A percentile compares a stretch with the other conserved stretches of the same genome.
Evolutionary conservation across 2,797 vertebrate species (phyloP).

Genomic region (Pseudochromis fuscus): DNA sequence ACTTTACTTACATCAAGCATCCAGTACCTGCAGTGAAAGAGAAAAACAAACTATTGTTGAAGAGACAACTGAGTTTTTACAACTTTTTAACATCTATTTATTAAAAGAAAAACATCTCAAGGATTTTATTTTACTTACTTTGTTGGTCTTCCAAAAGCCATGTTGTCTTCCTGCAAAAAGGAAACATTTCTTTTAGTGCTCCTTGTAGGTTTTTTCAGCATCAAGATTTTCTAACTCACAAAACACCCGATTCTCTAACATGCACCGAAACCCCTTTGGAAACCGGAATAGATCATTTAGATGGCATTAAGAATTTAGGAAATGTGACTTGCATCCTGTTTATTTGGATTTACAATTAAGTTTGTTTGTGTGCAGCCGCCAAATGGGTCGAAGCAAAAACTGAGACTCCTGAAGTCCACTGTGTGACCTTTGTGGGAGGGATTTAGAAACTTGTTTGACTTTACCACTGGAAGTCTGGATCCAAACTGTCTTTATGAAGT

Average conservation of each 20-base stretch:
- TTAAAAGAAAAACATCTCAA: neutral
- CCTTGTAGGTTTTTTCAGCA: too few species aligned
- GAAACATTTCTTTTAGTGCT: neutral
- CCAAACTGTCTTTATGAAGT: too few species aligned
- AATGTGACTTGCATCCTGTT: slow-evolving; percentile 56
- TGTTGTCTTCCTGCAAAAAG: slow-evolving; percentile 93
- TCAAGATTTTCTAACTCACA: neutral
- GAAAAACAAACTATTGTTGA: neutral
- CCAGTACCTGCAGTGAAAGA: slow-evolving; percentile 87
- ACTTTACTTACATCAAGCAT: slow-evolving; percentile 92
- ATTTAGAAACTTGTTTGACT: too few species aligned
- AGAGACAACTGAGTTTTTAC: too few species aligned
- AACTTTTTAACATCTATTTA: too few species aligned
- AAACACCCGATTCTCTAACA: neutral
- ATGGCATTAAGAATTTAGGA: slow-evolving; percentile 10
- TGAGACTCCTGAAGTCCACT: too few species aligned
- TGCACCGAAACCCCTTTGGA: neutral
- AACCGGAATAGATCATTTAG: neutral
- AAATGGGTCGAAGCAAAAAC: slow-evolving; percentile 1
- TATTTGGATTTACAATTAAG: slow-evolving; percentile 17
- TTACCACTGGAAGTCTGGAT: too few species aligned
- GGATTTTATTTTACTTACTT: slow-evolving; percentile 88
- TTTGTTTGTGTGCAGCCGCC: slow-evolving; percentile 19
- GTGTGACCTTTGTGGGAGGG: too few species aligned
- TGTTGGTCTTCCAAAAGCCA: slow-evolving; percentile 97